Evolutionary conservation across 2,113 vertebrate species (phyloP), one percentile per base, ranked within the genome.

Genomic region (Delphinus delphis): DNA sequence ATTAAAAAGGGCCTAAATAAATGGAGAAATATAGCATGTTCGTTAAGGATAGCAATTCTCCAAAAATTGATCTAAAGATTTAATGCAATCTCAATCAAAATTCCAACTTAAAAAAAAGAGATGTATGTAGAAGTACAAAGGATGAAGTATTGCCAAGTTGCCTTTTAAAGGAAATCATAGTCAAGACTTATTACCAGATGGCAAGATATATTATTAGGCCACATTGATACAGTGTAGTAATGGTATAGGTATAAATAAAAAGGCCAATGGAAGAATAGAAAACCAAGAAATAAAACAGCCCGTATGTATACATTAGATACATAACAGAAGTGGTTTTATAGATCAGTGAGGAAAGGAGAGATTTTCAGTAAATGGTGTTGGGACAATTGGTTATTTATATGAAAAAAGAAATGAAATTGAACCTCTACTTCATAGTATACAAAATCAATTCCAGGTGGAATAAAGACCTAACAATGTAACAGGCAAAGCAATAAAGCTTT

Each of bases 391-490:
- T 86, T 68, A 58, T 92, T 55, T 62, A 53, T 60, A 55, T 68
- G 18, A 77, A 74, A 53, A 92, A 93, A 67, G 17, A 95, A 83
- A 95, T 83, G 38, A 79, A 92, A 67, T 41, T 85, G 25, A 33
- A 88, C 33, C 50, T 21, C 50, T 83, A 50, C 25, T 53, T 68
- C 63, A 84, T 25, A 60, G 60, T 68, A 44, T 21, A 67, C 81
- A 88, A 95, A 88, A 93, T n/a, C 11, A 71, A 60, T 95, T 96
- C 33, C 31, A 91, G 38, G 47, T 44, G n/a, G 65, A 93, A 63
- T 31, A 65, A 88, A 84, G 58, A 71, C 28, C 55, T 53, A 73
- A 80, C 50, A 20, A 84, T 55, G 1, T 76, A 74, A 79, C 28
- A 84, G 50, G 31, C 20, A 80, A 93, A 88, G 62, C 33, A 85